Percentiles rank a stretch among this genome's conserved stretches.
These are phyloP conservation scores for Amphiura filiformis DNA, from an alignment of 35 echinoderm and acorn worm genomes.

Conservation along the genomic window DNA sequence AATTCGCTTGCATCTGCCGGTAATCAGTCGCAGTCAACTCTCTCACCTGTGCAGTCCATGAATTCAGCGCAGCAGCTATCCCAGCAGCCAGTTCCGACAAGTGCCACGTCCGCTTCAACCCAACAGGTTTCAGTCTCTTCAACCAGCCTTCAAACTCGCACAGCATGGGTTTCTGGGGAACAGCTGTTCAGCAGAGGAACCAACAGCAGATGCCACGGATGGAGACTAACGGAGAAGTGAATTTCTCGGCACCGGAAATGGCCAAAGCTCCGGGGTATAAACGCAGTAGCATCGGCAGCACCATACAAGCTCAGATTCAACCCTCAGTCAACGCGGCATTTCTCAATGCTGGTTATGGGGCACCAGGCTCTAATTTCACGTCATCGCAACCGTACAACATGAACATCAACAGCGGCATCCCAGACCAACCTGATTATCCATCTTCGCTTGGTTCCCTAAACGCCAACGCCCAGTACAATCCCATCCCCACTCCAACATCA, in stretches of 20 bases:
- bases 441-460: slow-evolving; percentile 41
- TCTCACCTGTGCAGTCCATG: background rate
- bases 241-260: slow-evolving; percentile 28
- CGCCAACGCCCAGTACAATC: slow-evolving; percentile 60
- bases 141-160: slow-evolving; percentile 30
- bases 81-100: slow-evolving; percentile 18
- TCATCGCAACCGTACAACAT: slow-evolving; percentile 21
- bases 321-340: slow-evolving; percentile 36
- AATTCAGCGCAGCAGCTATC: slow-evolving; percentile 38
- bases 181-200: background rate
- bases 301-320: background rate
- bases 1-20: background rate
- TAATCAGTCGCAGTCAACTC: background rate
- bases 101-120: background rate
- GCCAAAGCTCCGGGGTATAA: slow-evolving; percentile 93
- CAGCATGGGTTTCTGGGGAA: slow-evolving; percentile 44
- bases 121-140: slow-evolving; percentile 27
- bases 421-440: slow-evolving; percentile 34
- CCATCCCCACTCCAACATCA: slow-evolving; percentile 47
- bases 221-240: slow-evolving; percentile 18
- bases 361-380: slow-evolving; percentile 25
- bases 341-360: background rate
- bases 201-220: slow-evolving; percentile 14
- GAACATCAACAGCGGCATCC: slow-evolving; percentile 52
- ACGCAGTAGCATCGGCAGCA: slow-evolving; percentile 39